Evolutionary conservation across 1,140 invertebrate genomes (phyloP).

Genomic region (Nixonia krombeini): DNA sequence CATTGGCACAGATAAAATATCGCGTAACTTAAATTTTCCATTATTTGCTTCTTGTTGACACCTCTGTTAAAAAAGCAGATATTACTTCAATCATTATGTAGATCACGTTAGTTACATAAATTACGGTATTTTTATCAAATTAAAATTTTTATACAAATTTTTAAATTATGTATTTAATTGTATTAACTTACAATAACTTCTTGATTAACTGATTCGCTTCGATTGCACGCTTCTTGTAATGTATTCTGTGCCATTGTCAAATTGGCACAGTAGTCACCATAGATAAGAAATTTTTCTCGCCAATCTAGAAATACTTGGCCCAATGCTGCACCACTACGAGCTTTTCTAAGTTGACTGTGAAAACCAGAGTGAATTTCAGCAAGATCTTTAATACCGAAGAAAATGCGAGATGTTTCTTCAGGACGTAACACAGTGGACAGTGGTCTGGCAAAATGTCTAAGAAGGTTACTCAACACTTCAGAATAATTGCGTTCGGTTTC

Average conservation of each 20-base stretch:
- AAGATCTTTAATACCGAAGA: slow-evolving; percentile 92
- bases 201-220: slow-evolving; percentile 74
- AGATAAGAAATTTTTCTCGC: slow-evolving; percentile 92
- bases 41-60: slow-evolving; percentile 95
- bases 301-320: slow-evolving; percentile 87
- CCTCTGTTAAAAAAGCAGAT: slow-evolving; percentile 76
- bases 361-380: slow-evolving; percentile 89
- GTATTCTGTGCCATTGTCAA: slow-evolving; percentile 84
- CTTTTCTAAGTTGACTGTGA: slow-evolving; percentile 83
- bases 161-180: no score
- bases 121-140: no score
- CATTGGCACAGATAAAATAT: slow-evolving; percentile 97
- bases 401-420: slow-evolving; percentile 86
- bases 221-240: slow-evolving; percentile 82
- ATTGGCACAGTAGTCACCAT: slow-evolving; percentile 96
- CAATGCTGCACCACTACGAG: slow-evolving; percentile 71
- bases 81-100: no score
- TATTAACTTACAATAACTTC: slow-evolving; percentile 73
- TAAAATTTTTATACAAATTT: background rate
- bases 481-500: slow-evolving; percentile 98
- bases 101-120: no score
- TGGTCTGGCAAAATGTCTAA: slow-evolving; percentile 85
- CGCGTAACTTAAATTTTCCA: slow-evolving; percentile 93
- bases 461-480: slow-evolving; percentile 91
- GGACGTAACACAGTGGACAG: slow-evolving; percentile 80